Conservation (phyloP, 2,888 invertebrate species). For the Alentia gelatinosa region DNA sequence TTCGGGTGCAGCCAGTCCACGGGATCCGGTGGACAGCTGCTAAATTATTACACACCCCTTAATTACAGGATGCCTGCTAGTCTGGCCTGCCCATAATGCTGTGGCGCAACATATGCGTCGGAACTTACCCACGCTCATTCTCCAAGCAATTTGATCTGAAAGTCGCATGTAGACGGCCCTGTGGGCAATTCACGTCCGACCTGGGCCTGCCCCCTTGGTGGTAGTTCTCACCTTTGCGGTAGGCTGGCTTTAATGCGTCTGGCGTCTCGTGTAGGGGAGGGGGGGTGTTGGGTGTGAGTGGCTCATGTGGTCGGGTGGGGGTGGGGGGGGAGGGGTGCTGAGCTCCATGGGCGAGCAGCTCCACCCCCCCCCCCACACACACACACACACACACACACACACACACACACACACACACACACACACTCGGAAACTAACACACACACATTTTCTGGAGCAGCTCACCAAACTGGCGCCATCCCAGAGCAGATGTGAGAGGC, state of each 20-base stretch:
- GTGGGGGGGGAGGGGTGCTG: not conserved
- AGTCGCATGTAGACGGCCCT: not conserved
- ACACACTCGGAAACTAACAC: not conserved
- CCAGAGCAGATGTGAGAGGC: not conserved
- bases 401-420: not conserved
- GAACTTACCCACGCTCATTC: not conserved
- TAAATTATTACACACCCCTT: conserved; percentile 32
- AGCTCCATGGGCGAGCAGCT: not conserved
- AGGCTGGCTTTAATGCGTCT: not conserved
- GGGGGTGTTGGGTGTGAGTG: not conserved
- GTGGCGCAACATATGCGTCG: not conserved
- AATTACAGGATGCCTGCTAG: not conserved
- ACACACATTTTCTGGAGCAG: not conserved
- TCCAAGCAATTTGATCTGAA: not conserved
- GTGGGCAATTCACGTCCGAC: not conserved
- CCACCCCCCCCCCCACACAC: not conserved
- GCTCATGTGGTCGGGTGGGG: not conserved
- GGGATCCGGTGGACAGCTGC: not conserved
- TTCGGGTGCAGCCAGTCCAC: not conserved
- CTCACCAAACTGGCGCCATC: not conserved
- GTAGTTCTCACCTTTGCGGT: conserved; percentile 8
- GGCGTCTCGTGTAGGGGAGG: not conserved
- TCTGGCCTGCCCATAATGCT: not conserved
- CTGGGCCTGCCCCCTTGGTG: not conserved
- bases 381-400: not conserved